A percentile compares a stretch with the other conserved stretches of the same genome.
phyloP scores from a whole-genome alignment of 1,140 invertebrate species.

The Zaprionus camerounensis region DNA sequence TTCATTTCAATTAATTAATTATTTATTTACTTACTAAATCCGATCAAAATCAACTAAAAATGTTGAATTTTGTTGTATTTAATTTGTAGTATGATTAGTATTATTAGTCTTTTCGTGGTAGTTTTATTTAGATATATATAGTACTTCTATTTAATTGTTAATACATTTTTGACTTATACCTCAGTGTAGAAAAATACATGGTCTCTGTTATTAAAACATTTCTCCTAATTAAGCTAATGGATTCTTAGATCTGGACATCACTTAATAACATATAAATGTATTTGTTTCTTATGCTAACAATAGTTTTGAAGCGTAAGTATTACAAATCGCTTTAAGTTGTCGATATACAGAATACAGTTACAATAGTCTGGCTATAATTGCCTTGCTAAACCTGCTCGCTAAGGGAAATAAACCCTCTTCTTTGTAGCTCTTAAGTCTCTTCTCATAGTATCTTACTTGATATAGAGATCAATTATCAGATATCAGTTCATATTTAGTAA shows the following conservation, averaged over 20 bases:
- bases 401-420: not conserved
- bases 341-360: not conserved
- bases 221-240: not conserved
- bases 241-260: not conserved
- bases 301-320: not conserved
- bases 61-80: no score
- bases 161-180: not conserved
- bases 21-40: not conserved
- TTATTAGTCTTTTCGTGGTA: no score
- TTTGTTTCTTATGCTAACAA: not conserved
- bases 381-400: not conserved
- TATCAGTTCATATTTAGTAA: not conserved
- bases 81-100: no score
- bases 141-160: no score
- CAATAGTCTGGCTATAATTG: not conserved
- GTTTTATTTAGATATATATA: no score
- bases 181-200: not conserved
- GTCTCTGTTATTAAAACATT: not conserved
- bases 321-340: constrained; percentile 1
- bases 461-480: not conserved
- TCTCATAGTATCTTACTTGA: not conserved
- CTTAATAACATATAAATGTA: not conserved
- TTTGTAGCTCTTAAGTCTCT: not conserved
- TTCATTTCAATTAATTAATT: not conserved
- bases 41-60: no score